phyloP scores from a whole-genome alignment of 2,797 vertebrate genomes.

The Microctenopoma stevenorrisi region DNA sequence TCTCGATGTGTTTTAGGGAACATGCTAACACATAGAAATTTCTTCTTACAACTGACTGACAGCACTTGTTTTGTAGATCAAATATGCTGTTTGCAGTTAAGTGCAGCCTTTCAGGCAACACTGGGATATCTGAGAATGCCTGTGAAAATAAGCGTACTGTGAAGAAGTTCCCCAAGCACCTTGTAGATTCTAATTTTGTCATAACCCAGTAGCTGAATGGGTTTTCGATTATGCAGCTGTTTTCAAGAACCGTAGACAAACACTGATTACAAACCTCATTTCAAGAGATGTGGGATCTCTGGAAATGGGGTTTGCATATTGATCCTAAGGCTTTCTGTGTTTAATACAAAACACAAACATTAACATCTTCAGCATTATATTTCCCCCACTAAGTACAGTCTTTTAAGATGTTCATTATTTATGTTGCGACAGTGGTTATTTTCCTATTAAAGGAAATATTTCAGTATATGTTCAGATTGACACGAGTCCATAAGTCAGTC shows the following conservation, averaged over 20 bases:
- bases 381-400: background rate
- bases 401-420: background rate
- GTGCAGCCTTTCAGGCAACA: background rate
- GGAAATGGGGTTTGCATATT: background rate
- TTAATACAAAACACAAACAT: no score
- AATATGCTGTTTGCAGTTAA: background rate
- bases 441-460: slow-evolving; percentile 6
- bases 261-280: background rate
- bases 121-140: background rate
- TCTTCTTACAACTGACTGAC: background rate
- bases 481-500: slow-evolving; percentile 4
- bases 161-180: background rate
- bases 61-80: background rate
- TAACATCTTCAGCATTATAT: background rate
- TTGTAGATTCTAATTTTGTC: background rate
- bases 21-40: slow-evolving; percentile 23
- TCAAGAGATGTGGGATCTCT: no score
- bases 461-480: background rate
- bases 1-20: slow-evolving; percentile 37
- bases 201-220: background rate
- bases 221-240: slow-evolving; percentile 1
- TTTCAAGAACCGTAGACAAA: background rate
- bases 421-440: slow-evolving; percentile 4
- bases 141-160: background rate
- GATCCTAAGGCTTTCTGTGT: background rate